phyloP scores from a whole-genome alignment of 2,113 vertebrate species.

The Anarhynchus alexandrinus region DNA sequence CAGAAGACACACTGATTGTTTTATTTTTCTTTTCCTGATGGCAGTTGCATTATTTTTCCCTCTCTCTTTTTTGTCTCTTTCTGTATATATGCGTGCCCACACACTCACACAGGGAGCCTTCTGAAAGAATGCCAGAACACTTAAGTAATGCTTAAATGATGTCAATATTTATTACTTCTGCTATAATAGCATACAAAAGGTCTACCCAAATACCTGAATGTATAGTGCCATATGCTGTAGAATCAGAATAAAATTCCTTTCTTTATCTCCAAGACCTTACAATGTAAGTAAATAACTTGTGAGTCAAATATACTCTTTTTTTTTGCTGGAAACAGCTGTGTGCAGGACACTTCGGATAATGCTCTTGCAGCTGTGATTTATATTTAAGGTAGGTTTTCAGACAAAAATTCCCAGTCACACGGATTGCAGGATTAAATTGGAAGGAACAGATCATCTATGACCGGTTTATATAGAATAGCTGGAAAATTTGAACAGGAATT shows the following conservation, averaged over 20 bases:
- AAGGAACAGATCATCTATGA: not conserved
- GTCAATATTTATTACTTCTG: not conserved
- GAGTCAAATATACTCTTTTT: not conserved
- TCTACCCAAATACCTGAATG: not conserved
- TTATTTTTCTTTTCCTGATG: not conserved
- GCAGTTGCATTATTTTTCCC: not conserved
- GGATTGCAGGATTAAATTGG: not conserved
- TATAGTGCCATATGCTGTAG: not conserved
- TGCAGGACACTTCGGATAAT: not conserved
- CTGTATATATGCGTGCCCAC: accelerated
- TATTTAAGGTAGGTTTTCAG: not conserved
- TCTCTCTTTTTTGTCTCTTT: not conserved
- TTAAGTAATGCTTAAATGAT: not conserved
- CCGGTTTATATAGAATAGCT: not conserved
- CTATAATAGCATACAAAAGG: not conserved
- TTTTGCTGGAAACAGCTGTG: not conserved
- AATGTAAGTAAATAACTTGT: not conserved
- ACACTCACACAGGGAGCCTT: not conserved
- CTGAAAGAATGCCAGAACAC: not conserved
- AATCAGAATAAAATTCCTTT: not conserved
- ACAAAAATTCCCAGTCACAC: not conserved
- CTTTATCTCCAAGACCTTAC: not conserved
- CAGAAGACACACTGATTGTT: not conserved
- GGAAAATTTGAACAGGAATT: not conserved
- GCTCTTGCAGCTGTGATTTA: not conserved